Base-by-base conservation (phyloP, 2,888 invertebrate species). In the Pristionchus fissidentatus region DNA sequence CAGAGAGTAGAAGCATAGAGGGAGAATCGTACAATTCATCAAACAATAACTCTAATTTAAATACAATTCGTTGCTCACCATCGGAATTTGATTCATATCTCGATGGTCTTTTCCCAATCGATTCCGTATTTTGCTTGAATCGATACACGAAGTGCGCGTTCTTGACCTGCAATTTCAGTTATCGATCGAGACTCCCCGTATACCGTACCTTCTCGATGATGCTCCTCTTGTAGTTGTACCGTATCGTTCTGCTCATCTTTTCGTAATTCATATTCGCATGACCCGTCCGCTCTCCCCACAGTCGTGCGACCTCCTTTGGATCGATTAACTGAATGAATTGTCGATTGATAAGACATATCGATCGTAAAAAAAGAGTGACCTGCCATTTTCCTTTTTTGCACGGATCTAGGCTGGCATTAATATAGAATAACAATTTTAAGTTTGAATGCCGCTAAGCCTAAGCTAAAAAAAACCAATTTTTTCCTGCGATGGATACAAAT, bases 211-310 rank as follows among this genome's bases (percentile, higher is more conserved):
- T 70, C 41, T n/a, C 26, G 35, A 70, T 22, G 1, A 41, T 70
- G 3, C n/a, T 41, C 38, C 70, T 70, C 70, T 41, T 5, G 38
- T 70, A 70, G 38, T 70, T 70, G 70, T 41, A 70, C 43, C 70
- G 22, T 8, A 70, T 7, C 8, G 70, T 41, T 7, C 70, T n/a
- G 70, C 70, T 70, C 70, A 70, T 70, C n/a, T 70, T 70, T n/a
- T 70, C 70, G 26, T 70, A 70, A 26, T 70, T 41, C 70, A 70
- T 70, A 26, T 41, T 26, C 41, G 41, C 41, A 43, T 70, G 41
- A 0, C 70, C 70, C 41, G 41, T 70, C n/a, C 26, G 70, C 41
- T 70, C 70, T 7, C 70, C 70, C 70, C 70, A 70, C 26, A 22
- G 5, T 19, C 26, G 22, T 7, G 70, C 70, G 7, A 70, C 70